Base-by-base conservation (phyloP, 2,113 vertebrate species). In the Apteryx owenii region DNA sequence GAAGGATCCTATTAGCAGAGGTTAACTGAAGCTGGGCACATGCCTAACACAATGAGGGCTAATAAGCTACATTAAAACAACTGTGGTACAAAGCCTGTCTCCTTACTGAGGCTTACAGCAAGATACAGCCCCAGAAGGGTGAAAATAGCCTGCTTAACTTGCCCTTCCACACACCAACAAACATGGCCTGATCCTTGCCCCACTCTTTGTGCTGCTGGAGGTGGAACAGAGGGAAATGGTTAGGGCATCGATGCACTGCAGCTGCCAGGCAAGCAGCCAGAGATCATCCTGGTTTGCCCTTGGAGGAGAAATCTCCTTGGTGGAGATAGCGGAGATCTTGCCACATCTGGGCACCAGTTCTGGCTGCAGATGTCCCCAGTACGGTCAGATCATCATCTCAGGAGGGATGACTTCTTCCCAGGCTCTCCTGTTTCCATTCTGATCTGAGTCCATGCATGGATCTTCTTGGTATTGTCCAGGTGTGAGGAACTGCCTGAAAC, bases 401-500 rank as follows among this genome's bases (percentile, higher is more conserved):
- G 23, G 29, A 78, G 18, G 8, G 12, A 25, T 69, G 5, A 36
- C 19, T 53, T 70, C 33, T 75, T 76, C 40, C 40, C 38, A 86
- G 18, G 25, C 16, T 56, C 22, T 85, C 26, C n/a, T 73, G 21
- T 29, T 83, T 58, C 19, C 2, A 2, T 44, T 73, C 31, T 66
- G 64, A 93, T 62, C 23, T 23, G 5, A 91, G 16, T 7, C 33
- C 46, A 64, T n/a, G 5, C 54, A 65, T 0, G 2, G 48, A 61
- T 65, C 26, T 10, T 64, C n/a, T n/a, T 44, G 61, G 12, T 44
- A 90, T 19, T 0, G 0, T 12, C 17, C 40, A 14, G 5, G 6
- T 29, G 12, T 31, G 7, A 88, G 50, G 15, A 84, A 12, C 25
- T 40, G 4, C 33, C 53, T 29, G 22, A 88, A 83, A 79, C 8